These are phyloP conservation scores for Buphagus erythrorhynchus DNA, from an alignment of 2,797 vertebrate genomes.

Conservation along the genomic window DNA sequence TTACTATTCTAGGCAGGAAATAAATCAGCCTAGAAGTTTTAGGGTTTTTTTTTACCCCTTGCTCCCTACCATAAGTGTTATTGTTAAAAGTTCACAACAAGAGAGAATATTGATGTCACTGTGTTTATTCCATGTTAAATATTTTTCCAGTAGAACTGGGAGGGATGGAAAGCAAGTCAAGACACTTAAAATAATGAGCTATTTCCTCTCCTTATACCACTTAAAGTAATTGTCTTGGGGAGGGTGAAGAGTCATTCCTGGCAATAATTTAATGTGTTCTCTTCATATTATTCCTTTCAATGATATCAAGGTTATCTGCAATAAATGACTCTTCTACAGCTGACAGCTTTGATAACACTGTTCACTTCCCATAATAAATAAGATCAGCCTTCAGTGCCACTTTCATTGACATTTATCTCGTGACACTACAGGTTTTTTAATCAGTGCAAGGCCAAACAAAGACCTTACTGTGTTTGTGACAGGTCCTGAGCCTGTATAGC, in stretches of 20 bases:
- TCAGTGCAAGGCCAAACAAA: slow-evolving; percentile 6
- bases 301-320: neutral
- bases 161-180: neutral
- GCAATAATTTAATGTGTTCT: neutral
- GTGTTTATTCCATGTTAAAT: neutral
- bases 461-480: neutral
- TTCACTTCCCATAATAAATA: neutral
- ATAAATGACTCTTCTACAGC: neutral
- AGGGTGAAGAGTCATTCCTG: neutral
- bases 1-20: neutral
- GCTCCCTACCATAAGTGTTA: neutral
- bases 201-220: neutral
- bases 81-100: neutral
- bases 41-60: neutral
- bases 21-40: neutral
- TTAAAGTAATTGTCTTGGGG: neutral
- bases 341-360: neutral
- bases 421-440: neutral
- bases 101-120: neutral
- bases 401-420: neutral
- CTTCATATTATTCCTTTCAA: neutral
- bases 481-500: neutral
- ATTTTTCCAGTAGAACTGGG: neutral
- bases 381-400: neutral
- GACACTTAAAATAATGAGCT: slow-evolving; percentile 18